Conservation (phyloP, 2,888 invertebrate genomes). For the Pediacus dermestoides region DNA sequence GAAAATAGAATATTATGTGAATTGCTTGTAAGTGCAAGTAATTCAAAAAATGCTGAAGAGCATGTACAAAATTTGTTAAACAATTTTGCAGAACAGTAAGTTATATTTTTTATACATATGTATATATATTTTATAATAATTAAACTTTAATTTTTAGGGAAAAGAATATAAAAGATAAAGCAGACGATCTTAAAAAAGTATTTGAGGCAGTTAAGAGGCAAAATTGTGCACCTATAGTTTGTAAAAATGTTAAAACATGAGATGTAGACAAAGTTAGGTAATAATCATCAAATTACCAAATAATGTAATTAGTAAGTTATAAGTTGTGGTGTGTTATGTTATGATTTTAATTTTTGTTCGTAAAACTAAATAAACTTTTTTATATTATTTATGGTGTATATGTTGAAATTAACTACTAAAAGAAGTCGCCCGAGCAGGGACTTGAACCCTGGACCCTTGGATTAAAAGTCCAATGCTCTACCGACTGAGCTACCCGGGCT, state of each 20-base stretch:
- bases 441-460: conserved; percentile 76
- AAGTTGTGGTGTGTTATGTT: no score
- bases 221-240: conserved; percentile 41
- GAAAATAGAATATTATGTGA: conserved; percentile 44
- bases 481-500: conserved; percentile 71
- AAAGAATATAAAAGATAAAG: conserved; percentile 36
- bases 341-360: no score
- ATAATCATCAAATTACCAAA: no score
- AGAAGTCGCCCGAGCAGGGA: conserved; percentile 64
- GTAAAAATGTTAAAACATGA: conserved; percentile 34
- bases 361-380: no score
- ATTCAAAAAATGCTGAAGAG: conserved; percentile 38
- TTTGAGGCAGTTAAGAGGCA: conserved; percentile 44
- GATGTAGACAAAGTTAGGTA: no score
- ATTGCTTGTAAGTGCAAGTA: conserved; percentile 37
- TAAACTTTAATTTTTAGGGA: conserved; percentile 35
- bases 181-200: conserved; percentile 42
- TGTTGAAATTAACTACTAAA: conserved; percentile 37
- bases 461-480: conserved; percentile 75
- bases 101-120: conserved; percentile 5
- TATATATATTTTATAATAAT: conserved; percentile 5
- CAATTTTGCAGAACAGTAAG: conserved; percentile 41
- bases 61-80: conserved; percentile 42
- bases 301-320: no score
- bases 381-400: no score